Conservation (phyloP, 1,140 invertebrate species). For the Gryllus bimaculatus region DNA sequence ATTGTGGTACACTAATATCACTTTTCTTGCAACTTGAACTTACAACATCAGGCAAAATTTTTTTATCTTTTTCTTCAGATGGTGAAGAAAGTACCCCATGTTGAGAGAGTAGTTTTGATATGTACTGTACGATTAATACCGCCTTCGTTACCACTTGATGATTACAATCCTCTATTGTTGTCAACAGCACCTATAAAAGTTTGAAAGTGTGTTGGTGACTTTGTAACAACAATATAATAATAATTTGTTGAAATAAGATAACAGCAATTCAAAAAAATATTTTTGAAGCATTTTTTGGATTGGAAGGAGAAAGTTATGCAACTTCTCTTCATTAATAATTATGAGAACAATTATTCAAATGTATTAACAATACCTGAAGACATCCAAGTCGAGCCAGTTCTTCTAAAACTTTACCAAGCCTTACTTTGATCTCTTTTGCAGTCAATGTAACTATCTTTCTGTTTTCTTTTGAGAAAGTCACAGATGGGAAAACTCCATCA, state of each 20-base stretch:
- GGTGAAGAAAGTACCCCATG: conserved; percentile 30
- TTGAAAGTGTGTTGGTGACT: no score
- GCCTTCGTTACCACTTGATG: conserved; percentile 54
- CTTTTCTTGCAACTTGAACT: background rate
- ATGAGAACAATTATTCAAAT: background rate
- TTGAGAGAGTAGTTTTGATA: conserved; percentile 46
- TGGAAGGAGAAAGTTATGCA: background rate
- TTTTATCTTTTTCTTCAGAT: background rate
- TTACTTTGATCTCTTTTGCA: conserved; percentile 51
- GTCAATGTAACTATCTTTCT: conserved; percentile 64
- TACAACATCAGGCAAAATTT: background rate
- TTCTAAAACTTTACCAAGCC: conserved; percentile 53
- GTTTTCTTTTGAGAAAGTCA: conserved; percentile 66
- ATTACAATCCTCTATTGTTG: conserved; percentile 58
- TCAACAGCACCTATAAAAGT: conserved; percentile 41
- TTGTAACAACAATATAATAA: no score
- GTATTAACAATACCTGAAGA: conserved; percentile 40
- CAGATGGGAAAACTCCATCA: conserved; percentile 60
- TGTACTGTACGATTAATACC: conserved; percentile 41
- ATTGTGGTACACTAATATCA: background rate
- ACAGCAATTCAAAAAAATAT: background rate
- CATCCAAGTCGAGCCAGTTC: conserved; percentile 54
- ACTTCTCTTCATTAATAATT: background rate
- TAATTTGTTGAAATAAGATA: no score
- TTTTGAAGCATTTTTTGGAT: no score